Evolutionary conservation across 2,888 invertebrate genomes (phyloP), one percentile per base, ranked within the genome.

Genomic region (Synanthedon andrenaeformis): DNA sequence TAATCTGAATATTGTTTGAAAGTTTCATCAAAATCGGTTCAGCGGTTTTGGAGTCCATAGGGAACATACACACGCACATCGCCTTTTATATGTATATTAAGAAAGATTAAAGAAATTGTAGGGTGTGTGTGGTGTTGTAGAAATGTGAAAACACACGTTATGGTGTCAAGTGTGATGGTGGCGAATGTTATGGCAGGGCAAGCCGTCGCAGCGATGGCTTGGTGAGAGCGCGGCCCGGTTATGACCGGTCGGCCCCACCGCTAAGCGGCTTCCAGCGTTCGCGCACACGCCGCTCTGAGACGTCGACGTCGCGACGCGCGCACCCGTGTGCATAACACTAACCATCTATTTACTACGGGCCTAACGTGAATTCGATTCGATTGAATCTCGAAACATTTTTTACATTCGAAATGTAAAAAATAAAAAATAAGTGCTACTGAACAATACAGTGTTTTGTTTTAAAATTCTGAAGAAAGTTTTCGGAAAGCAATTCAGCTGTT

Each of bases 211-310:
- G 23, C 23, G 23, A 23, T 23, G 64, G 74, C 68, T 67, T 71
- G 84, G 84, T 78, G 84, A 82, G 83, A 83, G 84, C 75, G 80
- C 79, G 84, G 78, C 84, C 86, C 81, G 82, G 76, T 83, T 84
- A 84, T 82, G 85, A 84, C 85, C 86, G 85, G 85, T 83, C 84
- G 83, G 78, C 82, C 82, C 85, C 84, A 75, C 84, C 76, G 79
- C 74, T 64, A 49, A n/a, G 45, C 13, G 35, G 35, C 10, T 35
- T 35, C 35, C 28, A 65, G 68, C 75, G 77, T 73, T 69, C 68
- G 78, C 79, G 79, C 80, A 76, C 74, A 79, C 67, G 76, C 78
- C 77, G 82, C 79, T 76, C 72, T 74, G 83, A 74, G 78, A 78
- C 84, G 83, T 67, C 82, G 78, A 79, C 83, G 84, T 81, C 83